Base-by-base conservation (phyloP, 2,888 invertebrate genomes). In the Agonopterix heracliana region DNA sequence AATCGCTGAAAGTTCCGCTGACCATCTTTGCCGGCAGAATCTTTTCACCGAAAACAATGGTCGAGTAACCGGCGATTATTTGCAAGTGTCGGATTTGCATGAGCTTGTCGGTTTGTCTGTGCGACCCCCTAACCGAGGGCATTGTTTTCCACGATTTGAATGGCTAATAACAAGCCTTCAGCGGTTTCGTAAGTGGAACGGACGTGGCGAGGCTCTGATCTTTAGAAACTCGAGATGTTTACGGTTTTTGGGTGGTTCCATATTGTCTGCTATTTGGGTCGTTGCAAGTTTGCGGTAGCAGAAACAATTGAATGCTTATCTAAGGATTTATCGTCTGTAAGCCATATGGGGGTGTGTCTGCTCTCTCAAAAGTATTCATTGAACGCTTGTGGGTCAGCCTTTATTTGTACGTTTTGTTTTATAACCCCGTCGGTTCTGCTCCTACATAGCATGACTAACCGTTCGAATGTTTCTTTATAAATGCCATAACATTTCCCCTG, bases 131-230 rank as follows among this genome's bases (percentile, higher is more conserved):
- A 74, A 78, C 78, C 66, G 66, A 63, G 64, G 60, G 75, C 73
- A 84, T 86, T 85, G 85, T 85, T 76, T 80, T 66, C 70, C 61
- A 63, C 67, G 55, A 63, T 71, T 79, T 81, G 75, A 83, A 85
- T 83, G 70, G 80, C 69, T 73, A 74, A 79, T 79, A 80, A 78
- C 63, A 61, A 72, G 71, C 72, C 74, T 74, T 75, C 74, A 68
- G 74, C 65, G 59, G 68, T 81, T 64, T 44, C 45, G 45, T 36
- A 45, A 45, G 45, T 45, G 45, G 78, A 73, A 81, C 84, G 68
- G 64, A 70, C 67, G 56, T 55, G 57, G 58, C 56, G 59, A 44
- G 45, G 45, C 45, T 45, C 45, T 34, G 45, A 35, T 45, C 65
- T 77, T 75, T 75, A 71, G 75, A 78, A 75, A 81, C 70, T 70